Conservation (phyloP, 2,113 vertebrate genomes). For the Tragelaphus imberbis region DNA sequence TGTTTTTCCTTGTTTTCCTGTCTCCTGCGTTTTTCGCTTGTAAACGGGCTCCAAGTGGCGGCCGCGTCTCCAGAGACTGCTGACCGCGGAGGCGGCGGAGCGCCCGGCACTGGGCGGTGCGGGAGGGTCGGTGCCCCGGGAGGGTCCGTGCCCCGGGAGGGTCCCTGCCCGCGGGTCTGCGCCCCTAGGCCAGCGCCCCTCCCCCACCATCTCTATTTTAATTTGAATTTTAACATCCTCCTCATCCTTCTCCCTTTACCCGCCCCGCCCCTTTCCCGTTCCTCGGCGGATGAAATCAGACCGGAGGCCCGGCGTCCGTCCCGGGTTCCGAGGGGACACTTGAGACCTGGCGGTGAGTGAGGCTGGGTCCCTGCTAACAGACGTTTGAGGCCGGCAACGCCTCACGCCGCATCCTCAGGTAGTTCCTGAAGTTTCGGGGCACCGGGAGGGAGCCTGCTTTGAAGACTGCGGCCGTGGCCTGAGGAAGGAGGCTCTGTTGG, state of each 20-base stretch:
- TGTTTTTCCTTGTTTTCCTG: background rate
- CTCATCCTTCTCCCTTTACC: background rate
- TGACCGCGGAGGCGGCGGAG: rapidly evolving
- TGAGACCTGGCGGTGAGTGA: background rate
- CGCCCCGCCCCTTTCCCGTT: background rate
- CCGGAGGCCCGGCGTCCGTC: background rate
- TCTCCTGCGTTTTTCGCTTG: background rate
- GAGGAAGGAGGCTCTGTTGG: rapidly evolving
- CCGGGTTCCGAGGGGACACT: rapidly evolving
- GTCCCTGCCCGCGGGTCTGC: background rate
- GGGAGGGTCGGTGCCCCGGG: rapidly evolving
- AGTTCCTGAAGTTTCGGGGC: background rate
- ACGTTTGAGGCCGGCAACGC: rapidly evolving
- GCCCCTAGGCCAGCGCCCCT: background rate
- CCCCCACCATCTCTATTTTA: rapidly evolving
- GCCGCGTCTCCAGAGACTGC: background rate
- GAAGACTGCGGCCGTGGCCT: background rate
- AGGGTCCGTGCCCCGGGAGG: background rate
- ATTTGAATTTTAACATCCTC: background rate
- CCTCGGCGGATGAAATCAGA: rapidly evolving
- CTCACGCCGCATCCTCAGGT: background rate
- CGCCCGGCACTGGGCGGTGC: rapidly evolving
- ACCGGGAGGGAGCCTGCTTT: rapidly evolving
- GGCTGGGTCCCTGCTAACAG: rapidly evolving
- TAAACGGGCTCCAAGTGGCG: rapidly evolving